Evolutionary conservation across 2,113 vertebrate species (phyloP), one percentile per base, ranked within the genome.

Genomic region (Lethenteron camtschaticum): DNA sequence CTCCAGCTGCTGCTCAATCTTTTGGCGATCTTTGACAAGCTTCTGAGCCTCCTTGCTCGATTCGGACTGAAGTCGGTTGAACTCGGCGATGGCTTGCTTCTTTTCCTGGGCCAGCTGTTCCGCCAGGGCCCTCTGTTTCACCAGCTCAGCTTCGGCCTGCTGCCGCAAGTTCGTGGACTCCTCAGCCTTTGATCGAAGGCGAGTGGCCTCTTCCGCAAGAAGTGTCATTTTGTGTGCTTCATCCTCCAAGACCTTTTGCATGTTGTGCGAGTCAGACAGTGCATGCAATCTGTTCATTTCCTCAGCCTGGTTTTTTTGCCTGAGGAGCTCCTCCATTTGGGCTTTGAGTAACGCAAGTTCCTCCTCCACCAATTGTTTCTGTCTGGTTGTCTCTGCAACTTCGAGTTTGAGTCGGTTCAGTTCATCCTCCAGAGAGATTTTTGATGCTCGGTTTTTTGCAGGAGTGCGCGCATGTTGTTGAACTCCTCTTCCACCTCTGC

Each of bases 101-200:
- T 99, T 99, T 78, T 99, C 94, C 75, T 90, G 92, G 55, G 92
- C 81, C 84, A 95, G 90, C 79, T 89, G 88, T 57, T 95, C 94
- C 0, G 89, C 90, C 73, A 96, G 80, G 0, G 76, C 80, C 57
- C 89, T 82, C 75, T 99, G 94, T 74, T 88, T 84, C 0, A 78
- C 86, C 75, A 96, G 79, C 76, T 95, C 89, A 0, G 89, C 85
- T 73, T 96, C 92, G 0, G 94, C 90, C 12, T 89, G 77, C 74
- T 88, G 77, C 74, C 94, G 85, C 77, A 91, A 69, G 68, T 85
- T 87, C 0, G 94, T 88, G 0, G 92, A 85, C 75, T 99, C 94
- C 77, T 94, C 87, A 1, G 86, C 85, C 18, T 94, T 90, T 10
- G 95, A 77, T 0, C 86, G 90, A 14, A 99, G 82, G 57, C 89